Evolutionary conservation across 2,888 invertebrate genomes (phyloP), one percentile per base, ranked within the genome.

Genomic region (Baccha elongata): DNA sequence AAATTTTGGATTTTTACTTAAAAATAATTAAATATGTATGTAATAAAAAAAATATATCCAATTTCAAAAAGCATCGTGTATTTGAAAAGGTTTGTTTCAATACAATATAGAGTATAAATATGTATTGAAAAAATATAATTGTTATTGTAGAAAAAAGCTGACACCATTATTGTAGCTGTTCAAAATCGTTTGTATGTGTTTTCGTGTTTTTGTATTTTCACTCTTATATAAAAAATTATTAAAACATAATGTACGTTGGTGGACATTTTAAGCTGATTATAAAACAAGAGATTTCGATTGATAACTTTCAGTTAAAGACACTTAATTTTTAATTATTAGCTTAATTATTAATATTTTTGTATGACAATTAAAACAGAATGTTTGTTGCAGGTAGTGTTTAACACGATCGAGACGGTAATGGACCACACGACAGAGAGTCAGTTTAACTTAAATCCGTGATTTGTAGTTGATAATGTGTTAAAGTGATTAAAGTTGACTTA

Each of bases 31-130:
- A n/a, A n/a, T n/a, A n/a, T n/a, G n/a, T n/a, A n/a, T n/a, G n/a
- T 37, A 35, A 37, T n/a, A 44, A 52, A 32, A 3, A 13, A 32
- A 15, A 69, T 62, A 21, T 72, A 35, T 68, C 42, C 68, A 68
- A 73, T 72, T 83, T 68, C 55, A 83, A 76, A 68, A 83, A 83
- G 83, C 83, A 7, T 42, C 52, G 72, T 68, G 68, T 78, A 17
- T 32, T 68, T 15, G 62, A 68, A 73, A 53, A 32, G 1, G 4
- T 7, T n/a, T 5, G 15, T 44, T 46, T 44, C 11, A 15, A 7
- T 23, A 15, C 10, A 11, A 10, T 46, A 35, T 4, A 23, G 15
- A 15, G 13, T 32, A 26, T 26, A 26, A 6, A 26, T 4, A 26
- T 26, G 26, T 32, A 32, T 32, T 32, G 8, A 32, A 32, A 8